Percentiles rank a stretch among this genome's conserved stretches.
Evolutionary conservation across 2,888 invertebrate species (phyloP).

Genomic region (Eledona agricola): DNA sequence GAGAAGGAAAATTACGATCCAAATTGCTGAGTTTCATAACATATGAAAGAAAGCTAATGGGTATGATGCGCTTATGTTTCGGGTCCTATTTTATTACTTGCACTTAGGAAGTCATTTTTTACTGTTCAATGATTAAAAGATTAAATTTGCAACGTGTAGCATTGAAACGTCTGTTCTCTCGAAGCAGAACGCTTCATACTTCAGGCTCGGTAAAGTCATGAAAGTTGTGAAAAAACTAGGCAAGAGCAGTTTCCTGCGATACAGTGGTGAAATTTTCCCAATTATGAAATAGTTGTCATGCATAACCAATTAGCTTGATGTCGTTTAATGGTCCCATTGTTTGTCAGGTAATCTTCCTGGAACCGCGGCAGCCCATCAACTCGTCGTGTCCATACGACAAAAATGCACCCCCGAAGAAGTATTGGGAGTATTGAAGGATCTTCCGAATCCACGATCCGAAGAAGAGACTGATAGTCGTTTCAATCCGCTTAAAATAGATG

Average conservation of each 20-base stretch:
- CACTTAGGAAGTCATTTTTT: too few relatives aligned
- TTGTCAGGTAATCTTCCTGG: conserved; percentile 80
- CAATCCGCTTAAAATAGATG: conserved; percentile 94
- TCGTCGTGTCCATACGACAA: conserved; percentile 86
- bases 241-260: conserved; percentile 23
- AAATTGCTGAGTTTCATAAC: too few relatives aligned
- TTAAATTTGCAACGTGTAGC: too few relatives aligned
- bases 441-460: conserved; percentile 83
- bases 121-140: too few relatives aligned
- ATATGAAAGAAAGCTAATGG: too few relatives aligned
- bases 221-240: conserved; percentile 27
- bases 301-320: conserved; percentile 20
- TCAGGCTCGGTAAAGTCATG: conserved; percentile 12
- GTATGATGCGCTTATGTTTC: too few relatives aligned
- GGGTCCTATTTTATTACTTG: too few relatives aligned
- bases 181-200: conserved; percentile 12
- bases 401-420: conserved; percentile 93
- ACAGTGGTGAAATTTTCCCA: conserved; percentile 23
- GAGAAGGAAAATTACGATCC: too few relatives aligned
- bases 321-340: neutral
- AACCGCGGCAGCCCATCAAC: conserved; percentile 83
- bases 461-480: conserved; percentile 79
- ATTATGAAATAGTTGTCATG: conserved; percentile 30
- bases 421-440: conserved; percentile 82
- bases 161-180: conserved; percentile 3